A percentile compares a stretch with the other conserved stretches of the same genome.
Evolutionary conservation across 1,140 invertebrate species (phyloP).

Genomic region (Neomicropteryx cornuta): DNA sequence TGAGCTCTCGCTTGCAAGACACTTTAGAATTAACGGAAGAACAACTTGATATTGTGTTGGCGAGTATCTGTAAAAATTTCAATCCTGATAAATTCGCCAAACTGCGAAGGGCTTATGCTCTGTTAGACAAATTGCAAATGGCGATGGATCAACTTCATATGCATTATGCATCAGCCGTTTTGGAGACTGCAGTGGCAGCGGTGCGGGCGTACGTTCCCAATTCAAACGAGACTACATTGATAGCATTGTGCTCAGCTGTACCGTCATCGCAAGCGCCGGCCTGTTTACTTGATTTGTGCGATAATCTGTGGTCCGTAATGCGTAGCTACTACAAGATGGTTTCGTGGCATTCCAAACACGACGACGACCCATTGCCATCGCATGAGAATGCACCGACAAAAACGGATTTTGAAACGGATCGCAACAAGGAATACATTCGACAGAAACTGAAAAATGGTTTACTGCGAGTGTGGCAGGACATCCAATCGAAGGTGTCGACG

Average conservation of each 20-base stretch:
- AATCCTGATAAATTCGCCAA: slow-evolving; percentile 62
- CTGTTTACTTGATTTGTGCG: slow-evolving; percentile 71
- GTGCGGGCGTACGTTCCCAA: slow-evolving; percentile 60
- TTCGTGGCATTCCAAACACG: slow-evolving; percentile 61
- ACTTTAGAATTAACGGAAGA: slow-evolving; percentile 87
- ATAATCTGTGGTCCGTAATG: slow-evolving; percentile 72
- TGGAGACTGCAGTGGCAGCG: slow-evolving; percentile 73
- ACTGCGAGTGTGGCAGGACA: slow-evolving; percentile 84
- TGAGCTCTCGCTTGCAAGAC: slow-evolving; percentile 81
- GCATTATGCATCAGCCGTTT: slow-evolving; percentile 90
- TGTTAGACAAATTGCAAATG: slow-evolving; percentile 77
- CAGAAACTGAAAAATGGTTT: slow-evolving; percentile 85
- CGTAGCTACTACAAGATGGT: slow-evolving; percentile 72
- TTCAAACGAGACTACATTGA: slow-evolving; percentile 60
- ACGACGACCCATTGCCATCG: slow-evolving; percentile 26
- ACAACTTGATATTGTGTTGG: slow-evolving; percentile 77
- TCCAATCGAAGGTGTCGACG: slow-evolving; percentile 80
- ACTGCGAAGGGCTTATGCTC: slow-evolving; percentile 73
- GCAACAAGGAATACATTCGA: slow-evolving; percentile 67
- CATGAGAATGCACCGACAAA: slow-evolving; percentile 29
- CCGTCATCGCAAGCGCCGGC: slow-evolving; percentile 67
- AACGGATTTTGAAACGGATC: slow-evolving; percentile 49
- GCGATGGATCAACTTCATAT: slow-evolving; percentile 92
- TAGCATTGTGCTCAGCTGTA: slow-evolving; percentile 65
- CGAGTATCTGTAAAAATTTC: slow-evolving; percentile 62